A percentile compares a stretch with the other conserved stretches of the same genome.
Conservation (phyloP, 2,113 vertebrate species). For the Oreotragus oreotragus region DNA sequence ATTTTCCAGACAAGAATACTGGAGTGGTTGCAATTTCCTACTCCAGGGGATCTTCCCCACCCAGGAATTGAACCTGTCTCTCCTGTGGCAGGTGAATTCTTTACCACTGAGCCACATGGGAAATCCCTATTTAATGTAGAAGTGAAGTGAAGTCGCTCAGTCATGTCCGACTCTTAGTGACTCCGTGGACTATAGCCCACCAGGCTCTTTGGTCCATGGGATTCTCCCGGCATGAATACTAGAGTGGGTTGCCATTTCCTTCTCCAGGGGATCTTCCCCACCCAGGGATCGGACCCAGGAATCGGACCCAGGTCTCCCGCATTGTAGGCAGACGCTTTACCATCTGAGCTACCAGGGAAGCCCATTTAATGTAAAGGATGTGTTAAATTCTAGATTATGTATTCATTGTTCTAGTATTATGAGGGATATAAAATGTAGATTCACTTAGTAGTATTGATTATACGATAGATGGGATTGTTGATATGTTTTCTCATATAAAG, state of each 20-base stretch:
- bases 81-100: not conserved
- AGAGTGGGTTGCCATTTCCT: not conserved
- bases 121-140: not conserved
- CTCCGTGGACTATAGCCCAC: not conserved
- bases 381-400: not conserved
- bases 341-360: not conserved
- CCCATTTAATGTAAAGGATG: not conserved
- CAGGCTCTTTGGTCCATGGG: not conserved
- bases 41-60: not conserved
- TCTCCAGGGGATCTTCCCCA: not conserved
- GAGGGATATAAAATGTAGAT: not conserved
- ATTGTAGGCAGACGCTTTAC: not conserved
- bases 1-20: not conserved
- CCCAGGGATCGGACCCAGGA: not conserved
- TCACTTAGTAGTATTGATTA: constrained; percentile 10
- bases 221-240: not conserved
- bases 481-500: not conserved
- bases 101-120: not conserved
- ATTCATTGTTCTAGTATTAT: constrained; percentile 12
- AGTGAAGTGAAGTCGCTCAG: not conserved
- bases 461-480: not conserved
- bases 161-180: not conserved
- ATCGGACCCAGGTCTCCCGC: not conserved
- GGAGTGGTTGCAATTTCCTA: not conserved
- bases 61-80: not conserved